A percentile compares a stretch with the other conserved stretches of the same genome.
Evolutionary conservation across 1,140 invertebrate genomes (phyloP).

Genomic region (Aphelinus certus): DNA sequence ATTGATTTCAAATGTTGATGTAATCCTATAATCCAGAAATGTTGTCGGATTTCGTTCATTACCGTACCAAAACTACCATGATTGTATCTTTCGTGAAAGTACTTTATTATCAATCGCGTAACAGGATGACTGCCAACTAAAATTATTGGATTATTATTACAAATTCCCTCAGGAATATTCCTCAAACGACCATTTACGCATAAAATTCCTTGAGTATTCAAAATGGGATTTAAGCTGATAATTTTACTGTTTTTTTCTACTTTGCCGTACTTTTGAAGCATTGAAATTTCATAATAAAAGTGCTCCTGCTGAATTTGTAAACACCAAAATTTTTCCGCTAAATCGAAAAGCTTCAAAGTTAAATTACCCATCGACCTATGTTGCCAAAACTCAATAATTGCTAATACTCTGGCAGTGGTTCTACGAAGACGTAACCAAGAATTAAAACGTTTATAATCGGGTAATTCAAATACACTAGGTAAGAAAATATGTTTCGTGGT

Average conservation of each 20-base stretch:
- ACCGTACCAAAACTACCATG: conserved; percentile 1
- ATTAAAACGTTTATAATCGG: too few species aligned
- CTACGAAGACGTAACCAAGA: too few species aligned
- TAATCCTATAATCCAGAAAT: conserved; percentile 4
- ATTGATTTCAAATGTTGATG: not conserved
- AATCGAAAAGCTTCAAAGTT: too few species aligned
- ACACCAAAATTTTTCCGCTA: conserved; percentile 55
- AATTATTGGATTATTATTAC: not conserved
- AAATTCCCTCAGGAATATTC: not conserved
- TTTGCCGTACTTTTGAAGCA: too few species aligned
- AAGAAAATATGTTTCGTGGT: too few species aligned
- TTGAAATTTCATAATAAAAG: too few species aligned
- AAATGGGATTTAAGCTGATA: not conserved
- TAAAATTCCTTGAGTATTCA: not conserved
- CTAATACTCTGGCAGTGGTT: too few species aligned
- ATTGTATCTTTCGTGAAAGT: not conserved
- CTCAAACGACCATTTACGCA: not conserved
- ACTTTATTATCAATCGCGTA: not conserved
- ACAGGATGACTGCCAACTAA: not conserved
- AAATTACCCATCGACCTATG: too few species aligned
- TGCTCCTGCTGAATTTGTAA: too few species aligned
- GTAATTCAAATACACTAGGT: too few species aligned
- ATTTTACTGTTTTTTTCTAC: not conserved
- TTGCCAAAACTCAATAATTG: too few species aligned
- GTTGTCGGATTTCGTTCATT: conserved; percentile 6